Evolutionary conservation across 2,113 vertebrate genomes (phyloP), one percentile per base, ranked within the genome.

Genomic region (Scopus umbretta): DNA sequence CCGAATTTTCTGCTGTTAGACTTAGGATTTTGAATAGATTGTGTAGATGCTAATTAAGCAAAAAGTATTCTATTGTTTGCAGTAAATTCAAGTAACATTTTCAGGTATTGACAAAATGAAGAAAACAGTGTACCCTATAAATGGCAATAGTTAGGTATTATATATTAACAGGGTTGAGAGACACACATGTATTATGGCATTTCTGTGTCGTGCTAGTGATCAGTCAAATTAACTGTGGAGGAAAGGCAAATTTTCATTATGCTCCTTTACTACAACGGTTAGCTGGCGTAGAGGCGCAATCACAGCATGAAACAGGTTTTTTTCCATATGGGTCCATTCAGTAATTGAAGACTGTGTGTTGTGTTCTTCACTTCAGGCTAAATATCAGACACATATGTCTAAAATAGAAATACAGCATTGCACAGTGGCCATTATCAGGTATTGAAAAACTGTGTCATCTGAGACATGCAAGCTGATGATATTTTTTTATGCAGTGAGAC

Each of bases 161-260:
- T 18, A 27, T 27, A 27, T 65, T 67, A 70, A 32, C 18, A 53
- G 40, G 68, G 25, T 71, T 0, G 4, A 40, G 45, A n/a, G 30
- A 34, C 2, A 62, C 9, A 16, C 22, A 36, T 0, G 19, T 25
- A 26, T 14, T 12, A 13, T 3, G 7, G 52, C 29, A 7, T 63
- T 90, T 67, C 59, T 79, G 59, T 80, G 80, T 80, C 67, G 34
- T 30, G 21, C 45, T 21, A 16, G 40, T 15, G 30, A 61, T 49
- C 32, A 36, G 13, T 56, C 56, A 36, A 34, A 65, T 36, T 17
- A 86, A 7, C 16, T 53, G 15, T 11, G 36, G 23, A 47, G 40
- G 59, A 75, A 45, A 93, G 16, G 16, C 34, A 53, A n/a, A 42
- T 55, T n/a, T 50, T 56, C 21, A 15, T 27, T 62, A 52, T 70